Conservation (phyloP, 1,140 invertebrate genomes). For the Pararge aegeria region DNA sequence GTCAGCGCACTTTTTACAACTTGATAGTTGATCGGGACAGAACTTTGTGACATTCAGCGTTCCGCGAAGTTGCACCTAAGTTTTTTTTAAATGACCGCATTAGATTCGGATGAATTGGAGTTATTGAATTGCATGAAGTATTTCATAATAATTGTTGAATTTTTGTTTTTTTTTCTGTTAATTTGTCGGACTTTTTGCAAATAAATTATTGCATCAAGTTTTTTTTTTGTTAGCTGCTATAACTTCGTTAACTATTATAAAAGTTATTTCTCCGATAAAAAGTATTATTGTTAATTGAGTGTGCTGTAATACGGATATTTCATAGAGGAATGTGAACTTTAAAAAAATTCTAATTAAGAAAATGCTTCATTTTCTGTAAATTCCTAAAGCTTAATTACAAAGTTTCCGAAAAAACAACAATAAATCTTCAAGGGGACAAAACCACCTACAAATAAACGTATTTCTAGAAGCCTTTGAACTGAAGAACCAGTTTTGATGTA, state of each 20-base stretch:
- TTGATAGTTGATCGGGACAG: not conserved
- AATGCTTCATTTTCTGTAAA: too few species aligned
- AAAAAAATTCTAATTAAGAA: too few species aligned
- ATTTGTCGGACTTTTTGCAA: too few species aligned
- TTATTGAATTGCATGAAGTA: not conserved
- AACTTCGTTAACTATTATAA: too few species aligned
- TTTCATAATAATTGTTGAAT: not conserved
- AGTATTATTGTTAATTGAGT: too few species aligned
- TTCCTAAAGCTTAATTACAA: too few species aligned
- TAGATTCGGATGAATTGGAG: not conserved
- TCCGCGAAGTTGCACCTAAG: not conserved
- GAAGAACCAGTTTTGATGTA: constrained; percentile 23
- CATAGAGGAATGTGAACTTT: too few species aligned
- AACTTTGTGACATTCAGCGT: constrained; percentile 10
- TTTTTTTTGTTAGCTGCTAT: too few species aligned
- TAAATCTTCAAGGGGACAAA: not conserved
- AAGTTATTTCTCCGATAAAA: too few species aligned
- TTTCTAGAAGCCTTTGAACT: not conserved
- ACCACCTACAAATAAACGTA: not conserved
- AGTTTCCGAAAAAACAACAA: not conserved
- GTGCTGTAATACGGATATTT: too few species aligned
- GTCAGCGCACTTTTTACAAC: constrained; percentile 8
- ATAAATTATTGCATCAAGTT: too few species aligned
- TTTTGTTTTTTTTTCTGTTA: not conserved
- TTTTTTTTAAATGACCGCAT: not conserved